These are phyloP conservation scores for Clupea harengus DNA, from an alignment of 2,113 vertebrate genomes.

Conservation along the genomic window DNA sequence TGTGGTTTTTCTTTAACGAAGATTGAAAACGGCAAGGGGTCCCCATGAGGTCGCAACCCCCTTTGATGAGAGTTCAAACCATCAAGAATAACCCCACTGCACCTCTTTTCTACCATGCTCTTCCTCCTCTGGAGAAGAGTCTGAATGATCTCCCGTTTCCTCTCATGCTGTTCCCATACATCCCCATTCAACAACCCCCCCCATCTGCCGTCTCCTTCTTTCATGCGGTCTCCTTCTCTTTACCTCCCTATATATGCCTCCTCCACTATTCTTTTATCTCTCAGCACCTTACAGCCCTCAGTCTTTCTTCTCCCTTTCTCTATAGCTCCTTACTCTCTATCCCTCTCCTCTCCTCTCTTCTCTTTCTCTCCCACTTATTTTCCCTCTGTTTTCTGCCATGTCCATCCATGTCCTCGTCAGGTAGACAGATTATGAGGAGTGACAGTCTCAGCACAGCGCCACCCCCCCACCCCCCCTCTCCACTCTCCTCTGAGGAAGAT, in stretches of 20 bases:
- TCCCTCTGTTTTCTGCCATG: conserved; percentile 23
- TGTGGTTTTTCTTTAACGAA: conserved; percentile 38
- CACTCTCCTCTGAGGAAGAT: background rate
- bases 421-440: conserved; percentile 40
- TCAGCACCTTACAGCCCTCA: background rate
- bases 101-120: background rate
- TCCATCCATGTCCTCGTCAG: background rate
- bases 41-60: conserved; percentile 29
- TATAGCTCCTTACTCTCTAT: background rate
- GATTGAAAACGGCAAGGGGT: conserved; percentile 36
- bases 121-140: background rate
- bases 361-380: background rate
- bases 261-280: background rate
- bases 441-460: conserved; percentile 34
- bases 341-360: background rate
- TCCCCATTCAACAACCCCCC: background rate
- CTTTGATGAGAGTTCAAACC: conserved; percentile 33
- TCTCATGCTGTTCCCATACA: background rate
- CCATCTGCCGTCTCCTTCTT: background rate
- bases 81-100: background rate
- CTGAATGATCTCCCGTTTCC: background rate
- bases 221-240: background rate
- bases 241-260: too few species aligned
- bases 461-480: background rate
- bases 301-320: conserved; percentile 17